Evolutionary conservation across 1,140 invertebrate genomes (phyloP), one percentile per base, ranked within the genome.

Genomic region (Drosophila kepulauana): DNA sequence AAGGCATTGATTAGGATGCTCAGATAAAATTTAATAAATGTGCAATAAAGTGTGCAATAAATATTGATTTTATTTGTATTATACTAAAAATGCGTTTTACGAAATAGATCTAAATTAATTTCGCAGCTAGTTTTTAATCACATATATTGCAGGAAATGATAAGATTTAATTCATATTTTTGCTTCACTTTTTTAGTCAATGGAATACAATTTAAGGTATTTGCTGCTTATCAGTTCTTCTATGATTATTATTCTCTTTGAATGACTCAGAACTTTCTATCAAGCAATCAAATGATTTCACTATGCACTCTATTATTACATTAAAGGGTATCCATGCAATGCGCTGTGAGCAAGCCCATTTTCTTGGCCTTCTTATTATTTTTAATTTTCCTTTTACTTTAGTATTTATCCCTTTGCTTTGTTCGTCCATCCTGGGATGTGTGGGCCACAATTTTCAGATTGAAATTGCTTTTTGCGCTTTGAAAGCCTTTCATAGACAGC

Each of bases 401-500:
- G 48, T 48, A 63, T 71, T 52, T 59, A 67, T 63, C 48, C 56
- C 46, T 16, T 69, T 8, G 46, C 51, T 64, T 65, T 33, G 54
- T 33, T 56, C 48, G 41, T 6, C 6, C 25, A 54, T 70, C 41
- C 65, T 57, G 54, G 10, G 28, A 15, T n/a, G 3, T 35, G 35
- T 7, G 16, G 10, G 5, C 16, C 3, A 38, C 5, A 57, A 71
- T 78, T 77, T 78, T 75, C 54, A 67, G 49, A 69, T 85, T 72
- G 71, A 78, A 81, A 86, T 85, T 75, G 75, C 71, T 72, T 85
- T 78, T 85, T 74, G 65, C 70, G 58, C 74, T 51, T 49, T 54
- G 51, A 64, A 73, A 76, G 67, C 25, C 69, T 79, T 79, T 84
- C 74, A 64, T 68, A 78, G 49, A 52, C 52, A 56, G 65, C 61